Evolutionary conservation across 1,140 invertebrate species (phyloP).

Genomic region (Zaprionus taronus): DNA sequence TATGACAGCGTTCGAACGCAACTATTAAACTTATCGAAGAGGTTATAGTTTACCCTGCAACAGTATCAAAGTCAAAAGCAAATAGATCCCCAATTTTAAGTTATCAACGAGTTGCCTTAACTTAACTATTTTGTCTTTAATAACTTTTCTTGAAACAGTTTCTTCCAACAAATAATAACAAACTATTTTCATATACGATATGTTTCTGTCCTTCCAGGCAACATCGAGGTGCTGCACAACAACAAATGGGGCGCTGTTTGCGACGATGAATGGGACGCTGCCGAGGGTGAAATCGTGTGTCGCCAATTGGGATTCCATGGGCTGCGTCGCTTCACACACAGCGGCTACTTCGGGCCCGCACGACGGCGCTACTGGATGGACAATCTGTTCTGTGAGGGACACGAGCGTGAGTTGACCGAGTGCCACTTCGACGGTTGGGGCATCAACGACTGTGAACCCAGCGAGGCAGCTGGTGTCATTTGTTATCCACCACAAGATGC

Average conservation of each 20-base stretch:
- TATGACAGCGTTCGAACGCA: no score
- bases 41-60: no score
- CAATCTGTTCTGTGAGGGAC: constrained; percentile 93
- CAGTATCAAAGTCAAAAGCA: no score
- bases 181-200: no score
- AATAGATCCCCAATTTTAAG: no score
- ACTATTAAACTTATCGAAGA: no score
- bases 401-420: constrained; percentile 88
- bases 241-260: constrained; percentile 95
- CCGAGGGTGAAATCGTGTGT: constrained; percentile 93
- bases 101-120: no score
- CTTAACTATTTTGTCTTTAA: no score
- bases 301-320: constrained; percentile 89
- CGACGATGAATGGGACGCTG: constrained; percentile 95
- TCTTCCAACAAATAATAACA: no score
- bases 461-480: constrained; percentile 93
- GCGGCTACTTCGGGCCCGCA: constrained; percentile 90
- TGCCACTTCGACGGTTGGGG: constrained; percentile 95
- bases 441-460: constrained; percentile 90
- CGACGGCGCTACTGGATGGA: constrained; percentile 94
- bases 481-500: constrained; percentile 86
- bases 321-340: constrained; percentile 87
- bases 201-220: constrained; percentile 86
- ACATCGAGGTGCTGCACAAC: constrained; percentile 94
- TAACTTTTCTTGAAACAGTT: no score